Base-by-base conservation (phyloP, 2,113 vertebrate species). In the Myanophis thanlyinensis region DNA sequence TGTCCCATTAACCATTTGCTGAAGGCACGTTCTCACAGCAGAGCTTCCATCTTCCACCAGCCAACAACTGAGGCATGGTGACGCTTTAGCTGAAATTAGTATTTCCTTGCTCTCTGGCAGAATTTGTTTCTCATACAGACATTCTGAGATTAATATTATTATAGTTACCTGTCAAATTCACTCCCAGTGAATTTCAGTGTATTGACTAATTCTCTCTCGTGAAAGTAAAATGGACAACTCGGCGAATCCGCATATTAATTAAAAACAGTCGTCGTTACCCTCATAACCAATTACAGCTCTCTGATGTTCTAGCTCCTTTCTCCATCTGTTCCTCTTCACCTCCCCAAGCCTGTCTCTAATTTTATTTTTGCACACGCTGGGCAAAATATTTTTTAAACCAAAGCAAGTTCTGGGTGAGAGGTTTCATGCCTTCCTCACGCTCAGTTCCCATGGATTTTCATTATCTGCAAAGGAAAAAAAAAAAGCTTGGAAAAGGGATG, bases 251-350 rank as follows among this genome's bases (percentile, higher is more conserved):
- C 20, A 47, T 91, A 73, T 87, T 47, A 88, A 91, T 91, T 73
- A 92, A 46, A 91, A 94, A 46, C 49, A 85, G 90, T 67, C 87
- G 67, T 11, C 3, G 87, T 51, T 25, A 59, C 40, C 20, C 25
- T 51, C 53, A n/a, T 54, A 27, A 85, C n/a, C 90, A 8, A 88
- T 30, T 80, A 59, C 7, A 12, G 88, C 56, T 91, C 48, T 85
- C 54, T 85, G 59, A 92, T 89, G 62, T 86, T 88, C 91, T 52
- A 51, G 52, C 25, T 5, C 91, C 85, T 93, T 89, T 87, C 54
- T 87, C 87, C 87, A 54, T 89, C 46, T 15, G 13, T 27, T 49
- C 30, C 44, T 30, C 47, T 13, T 13, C 44, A 5, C 48, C 9
- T 9, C 73, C 73, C 35, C 35, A 80, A 44, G 49, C 23, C 90